Evolutionary conservation across 2,113 vertebrate species (phyloP), one percentile per base, ranked within the genome.

Genomic region (Clarias gariepinus): DNA sequence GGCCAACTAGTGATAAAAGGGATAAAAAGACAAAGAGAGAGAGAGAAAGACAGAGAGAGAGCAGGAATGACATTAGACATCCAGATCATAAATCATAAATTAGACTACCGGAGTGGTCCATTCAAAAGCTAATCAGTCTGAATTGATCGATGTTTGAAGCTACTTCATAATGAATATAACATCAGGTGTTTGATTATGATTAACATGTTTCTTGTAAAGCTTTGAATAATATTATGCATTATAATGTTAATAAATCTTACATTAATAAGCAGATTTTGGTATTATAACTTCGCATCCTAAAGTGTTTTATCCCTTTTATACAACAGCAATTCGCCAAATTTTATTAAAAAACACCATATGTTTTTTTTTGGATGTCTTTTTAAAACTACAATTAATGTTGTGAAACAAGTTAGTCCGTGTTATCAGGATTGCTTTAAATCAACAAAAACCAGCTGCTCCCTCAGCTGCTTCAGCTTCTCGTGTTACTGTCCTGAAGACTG

Each of bases 1-100:
- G 93, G 80, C 95, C 94, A 84, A 95, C 94, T 95, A 71, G 30
- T 57, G 57, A 79, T 74, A 28, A 15, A 85, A 76, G 15, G 66
- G 11, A 74, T 11, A 66, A n/a, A 28, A 12, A 69, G 25, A 68
- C 11, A 30, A 13, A 68, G 28, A 33, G 66, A 69, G 5, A 66
- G 11, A 66, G n/a, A 66, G 25, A n/a, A 12, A 13, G 64, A 28
- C 10, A 66, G 64, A 28, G n/a, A 28, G n/a, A 69, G 66, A 68
- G 66, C 60, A 58, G 36, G 57, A 33, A 21, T 64, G 12, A 11
- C 7, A 81, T 16, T 3, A 60, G n/a, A 66, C 28, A 28, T 66
- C 63, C 36, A 28, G 47, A 36, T 41, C 33, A 30, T 68, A 15
- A 66, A 66, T 28, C 21, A 30, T 30, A 36, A 41, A 71, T 71